These are phyloP conservation scores for Urechis unicinctus DNA, from an alignment of 2,888 invertebrate species.

Conservation along the genomic window DNA sequence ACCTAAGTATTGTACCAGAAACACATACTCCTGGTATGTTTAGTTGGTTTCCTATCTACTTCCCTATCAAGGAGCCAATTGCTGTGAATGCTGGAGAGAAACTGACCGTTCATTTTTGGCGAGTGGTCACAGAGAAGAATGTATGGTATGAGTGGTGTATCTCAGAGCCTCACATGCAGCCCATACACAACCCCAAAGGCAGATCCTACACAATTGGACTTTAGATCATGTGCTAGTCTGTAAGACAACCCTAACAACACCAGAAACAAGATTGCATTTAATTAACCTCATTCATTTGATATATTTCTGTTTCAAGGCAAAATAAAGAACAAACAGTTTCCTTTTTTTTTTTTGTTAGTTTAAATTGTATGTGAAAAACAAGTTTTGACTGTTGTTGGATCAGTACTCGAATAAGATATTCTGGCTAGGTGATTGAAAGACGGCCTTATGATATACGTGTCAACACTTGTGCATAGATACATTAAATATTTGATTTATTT, in stretches of 20 bases:
- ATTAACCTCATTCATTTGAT: too few relatives aligned
- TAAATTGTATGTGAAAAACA: too few relatives aligned
- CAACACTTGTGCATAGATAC: too few relatives aligned
- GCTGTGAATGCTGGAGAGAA: constrained; percentile 58
- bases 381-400: too few relatives aligned
- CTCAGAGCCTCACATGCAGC: constrained; percentile 57
- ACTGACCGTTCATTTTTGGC: constrained; percentile 80
- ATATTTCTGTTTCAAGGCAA: not conserved
- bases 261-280: not conserved
- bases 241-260: too few relatives aligned
- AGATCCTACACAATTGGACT: constrained; percentile 67
- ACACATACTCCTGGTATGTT: constrained; percentile 88
- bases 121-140: constrained; percentile 68
- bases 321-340: too few relatives aligned
- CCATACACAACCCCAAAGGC: constrained; percentile 69
- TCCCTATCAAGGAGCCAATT: constrained; percentile 63
- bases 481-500: too few relatives aligned
- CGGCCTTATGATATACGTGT: too few relatives aligned
- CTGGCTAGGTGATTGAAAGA: too few relatives aligned
- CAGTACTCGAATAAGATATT: too few relatives aligned
- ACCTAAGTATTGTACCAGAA: constrained; percentile 80
- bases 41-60: constrained; percentile 96
- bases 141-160: constrained; percentile 97
- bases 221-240: too few relatives aligned
- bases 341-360: too few relatives aligned